phyloP scores from a whole-genome alignment of 92 coral and sea anemone genomes.

The Siderastrea siderea region DNA sequence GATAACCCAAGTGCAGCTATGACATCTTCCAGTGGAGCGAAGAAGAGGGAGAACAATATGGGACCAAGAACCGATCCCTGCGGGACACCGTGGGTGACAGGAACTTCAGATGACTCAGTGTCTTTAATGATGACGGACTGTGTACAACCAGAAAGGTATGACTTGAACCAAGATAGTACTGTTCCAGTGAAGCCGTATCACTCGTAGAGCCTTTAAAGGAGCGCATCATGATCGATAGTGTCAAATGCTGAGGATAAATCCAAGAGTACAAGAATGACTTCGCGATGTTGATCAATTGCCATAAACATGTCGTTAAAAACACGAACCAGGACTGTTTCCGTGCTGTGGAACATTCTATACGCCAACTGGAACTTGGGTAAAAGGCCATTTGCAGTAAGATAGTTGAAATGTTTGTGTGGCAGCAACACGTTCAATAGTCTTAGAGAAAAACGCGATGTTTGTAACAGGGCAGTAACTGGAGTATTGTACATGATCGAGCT shows the following conservation, averaged over 20 bases:
- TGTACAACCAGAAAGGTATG: conserved; percentile 23
- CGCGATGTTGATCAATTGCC: conserved; percentile 42
- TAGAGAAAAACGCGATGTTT: neutral
- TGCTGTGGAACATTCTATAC: conserved; percentile 43
- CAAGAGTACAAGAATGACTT: conserved; percentile 45
- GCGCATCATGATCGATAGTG: conserved; percentile 30
- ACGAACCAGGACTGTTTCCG: conserved; percentile 47
- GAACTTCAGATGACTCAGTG: neutral
- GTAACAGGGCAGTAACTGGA: neutral
- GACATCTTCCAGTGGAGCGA: conserved; percentile 17
- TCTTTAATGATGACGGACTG: conserved; percentile 36
- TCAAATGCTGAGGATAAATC: conserved; percentile 56
- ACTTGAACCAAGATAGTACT: conserved; percentile 38
- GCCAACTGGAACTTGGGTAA: conserved; percentile 37
- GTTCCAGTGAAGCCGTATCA: conserved; percentile 35
- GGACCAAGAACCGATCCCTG: conserved; percentile 35
- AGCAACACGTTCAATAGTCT: neutral
- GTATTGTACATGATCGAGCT: neutral
- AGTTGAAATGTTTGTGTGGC: neutral
- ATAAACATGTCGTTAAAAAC: conserved; percentile 38
- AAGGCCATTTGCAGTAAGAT: neutral
- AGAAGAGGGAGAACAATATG: conserved; percentile 4
- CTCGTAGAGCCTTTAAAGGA: conserved; percentile 14
- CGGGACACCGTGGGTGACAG: neutral
- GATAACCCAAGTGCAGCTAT: conserved; percentile 8